A percentile compares a stretch with the other conserved stretches of the same genome.
Evolutionary conservation across 1,140 invertebrate genomes (phyloP).

Genomic region (Eciton burchellii): DNA sequence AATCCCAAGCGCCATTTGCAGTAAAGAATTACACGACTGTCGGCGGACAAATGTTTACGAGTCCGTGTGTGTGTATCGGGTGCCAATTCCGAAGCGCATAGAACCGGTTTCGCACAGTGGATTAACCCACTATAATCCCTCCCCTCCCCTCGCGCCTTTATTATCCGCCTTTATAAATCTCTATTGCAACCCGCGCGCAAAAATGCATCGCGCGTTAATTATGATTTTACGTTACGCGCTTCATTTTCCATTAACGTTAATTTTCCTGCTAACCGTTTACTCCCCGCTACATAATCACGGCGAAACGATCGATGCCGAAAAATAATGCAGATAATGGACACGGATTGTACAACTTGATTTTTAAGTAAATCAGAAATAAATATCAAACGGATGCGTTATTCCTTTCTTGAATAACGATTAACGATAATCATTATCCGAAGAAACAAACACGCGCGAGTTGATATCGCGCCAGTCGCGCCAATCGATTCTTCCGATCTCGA

Average conservation of each 20-base stretch:
- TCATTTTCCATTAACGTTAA: slow-evolving; percentile 12
- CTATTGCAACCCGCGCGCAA: slow-evolving; percentile 23
- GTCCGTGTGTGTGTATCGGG: slow-evolving; percentile 27
- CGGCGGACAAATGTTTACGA: slow-evolving; percentile 28
- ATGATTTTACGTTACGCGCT: slow-evolving; percentile 14
- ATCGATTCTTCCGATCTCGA: background rate
- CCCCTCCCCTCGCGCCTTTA: slow-evolving; percentile 31
- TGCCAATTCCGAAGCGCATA: slow-evolving; percentile 49
- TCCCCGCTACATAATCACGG: background rate
- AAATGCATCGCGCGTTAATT: slow-evolving; percentile 45
- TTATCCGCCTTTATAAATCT: slow-evolving; percentile 56
- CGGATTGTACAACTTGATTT: background rate
- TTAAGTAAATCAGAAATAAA: background rate
- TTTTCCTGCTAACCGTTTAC: slow-evolving; percentile 44
- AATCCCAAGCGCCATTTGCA: slow-evolving; percentile 41
- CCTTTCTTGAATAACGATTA: background rate
- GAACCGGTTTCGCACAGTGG: slow-evolving; percentile 40
- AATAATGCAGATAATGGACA: background rate
- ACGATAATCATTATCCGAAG: no score
- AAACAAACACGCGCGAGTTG: background rate
- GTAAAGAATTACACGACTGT: slow-evolving; percentile 55
- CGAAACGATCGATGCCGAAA: background rate
- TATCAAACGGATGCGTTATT: background rate
- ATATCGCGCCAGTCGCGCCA: background rate
- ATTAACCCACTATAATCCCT: slow-evolving; percentile 55